Conservation (phyloP, 2,113 vertebrate species). For the Pollachius pollachius region DNA sequence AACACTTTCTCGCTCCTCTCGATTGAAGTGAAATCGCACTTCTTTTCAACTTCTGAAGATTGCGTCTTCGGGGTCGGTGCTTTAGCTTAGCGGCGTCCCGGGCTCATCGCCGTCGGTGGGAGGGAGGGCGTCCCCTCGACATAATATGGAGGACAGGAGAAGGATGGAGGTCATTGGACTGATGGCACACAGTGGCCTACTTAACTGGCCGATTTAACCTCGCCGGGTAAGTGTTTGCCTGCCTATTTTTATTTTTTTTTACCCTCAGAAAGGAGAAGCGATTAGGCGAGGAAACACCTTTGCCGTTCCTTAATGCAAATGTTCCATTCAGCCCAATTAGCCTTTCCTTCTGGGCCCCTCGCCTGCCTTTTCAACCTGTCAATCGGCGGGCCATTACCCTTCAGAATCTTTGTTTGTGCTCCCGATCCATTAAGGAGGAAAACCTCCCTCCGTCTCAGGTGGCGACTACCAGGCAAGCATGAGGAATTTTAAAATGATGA, state of each 20-base stretch:
- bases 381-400: conserved; percentile 39
- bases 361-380: conserved; percentile 49
- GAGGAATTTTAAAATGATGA: conserved; percentile 27
- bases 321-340: conserved; percentile 66
- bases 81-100: conserved; percentile 5
- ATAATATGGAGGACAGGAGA: conserved; percentile 16
- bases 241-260: conserved; percentile 21
- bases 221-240: conserved; percentile 23
- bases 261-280: conserved; percentile 45
- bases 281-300: conserved; percentile 59
- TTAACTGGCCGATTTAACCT: conserved; percentile 62
- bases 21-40: conserved; percentile 15
- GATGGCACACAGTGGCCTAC: conserved; percentile 44
- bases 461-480: conserved; percentile 29
- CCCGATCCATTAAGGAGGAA: conserved; percentile 17
- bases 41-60: conserved; percentile 22
- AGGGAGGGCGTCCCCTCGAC: conserved; percentile 2
- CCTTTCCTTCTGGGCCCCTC: conserved; percentile 48
- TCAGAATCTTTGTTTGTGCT: conserved; percentile 43
- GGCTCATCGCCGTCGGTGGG: neutral
- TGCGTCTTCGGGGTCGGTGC: conserved; percentile 18
- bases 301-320: conserved; percentile 65
- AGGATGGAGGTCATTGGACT: conserved; percentile 41
- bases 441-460: neutral
- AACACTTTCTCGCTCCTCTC: neutral